phyloP scores from a whole-genome alignment of 2,888 invertebrate genomes.

The Sympetrum striolatum region DNA sequence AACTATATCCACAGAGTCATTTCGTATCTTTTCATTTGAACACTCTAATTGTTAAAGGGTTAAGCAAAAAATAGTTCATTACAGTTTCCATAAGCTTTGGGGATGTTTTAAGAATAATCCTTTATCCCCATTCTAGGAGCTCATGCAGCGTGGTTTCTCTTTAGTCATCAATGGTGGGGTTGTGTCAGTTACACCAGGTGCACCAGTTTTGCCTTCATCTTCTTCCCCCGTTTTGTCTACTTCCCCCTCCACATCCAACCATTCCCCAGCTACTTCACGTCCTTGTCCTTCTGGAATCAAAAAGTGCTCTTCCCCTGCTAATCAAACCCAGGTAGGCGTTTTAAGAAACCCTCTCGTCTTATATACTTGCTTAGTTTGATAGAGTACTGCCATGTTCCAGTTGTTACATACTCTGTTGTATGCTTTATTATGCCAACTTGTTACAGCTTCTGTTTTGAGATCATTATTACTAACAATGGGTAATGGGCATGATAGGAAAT shows the following conservation, averaged over 20 bases:
- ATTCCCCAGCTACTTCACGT: slow-evolving; percentile 24
- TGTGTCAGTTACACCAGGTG: not conserved
- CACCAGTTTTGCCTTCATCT: slow-evolving; percentile 15
- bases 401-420: no score
- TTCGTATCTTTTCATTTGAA: no score
- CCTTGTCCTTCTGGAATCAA: slow-evolving; percentile 35
- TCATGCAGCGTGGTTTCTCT: slow-evolving; percentile 13
- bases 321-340: slow-evolving; percentile 6
- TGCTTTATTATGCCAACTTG: no score
- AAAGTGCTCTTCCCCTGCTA: slow-evolving; percentile 27
- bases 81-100: no score
- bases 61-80: no score
- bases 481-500: no score
- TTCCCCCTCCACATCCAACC: slow-evolving; percentile 18
- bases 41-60: no score
- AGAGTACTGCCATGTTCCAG: not conserved
- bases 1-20: no score
- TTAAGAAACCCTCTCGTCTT: not conserved
- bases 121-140: not conserved
- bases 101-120: not conserved
- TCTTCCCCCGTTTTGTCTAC: slow-evolving; percentile 24
- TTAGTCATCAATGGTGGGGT: slow-evolving; percentile 19
- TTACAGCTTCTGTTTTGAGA: no score
- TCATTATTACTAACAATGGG: no score
- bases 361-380: not conserved